These are phyloP conservation scores for Chromis chromis DNA, from an alignment of 2,797 vertebrate genomes.

Conservation along the genomic window DNA sequence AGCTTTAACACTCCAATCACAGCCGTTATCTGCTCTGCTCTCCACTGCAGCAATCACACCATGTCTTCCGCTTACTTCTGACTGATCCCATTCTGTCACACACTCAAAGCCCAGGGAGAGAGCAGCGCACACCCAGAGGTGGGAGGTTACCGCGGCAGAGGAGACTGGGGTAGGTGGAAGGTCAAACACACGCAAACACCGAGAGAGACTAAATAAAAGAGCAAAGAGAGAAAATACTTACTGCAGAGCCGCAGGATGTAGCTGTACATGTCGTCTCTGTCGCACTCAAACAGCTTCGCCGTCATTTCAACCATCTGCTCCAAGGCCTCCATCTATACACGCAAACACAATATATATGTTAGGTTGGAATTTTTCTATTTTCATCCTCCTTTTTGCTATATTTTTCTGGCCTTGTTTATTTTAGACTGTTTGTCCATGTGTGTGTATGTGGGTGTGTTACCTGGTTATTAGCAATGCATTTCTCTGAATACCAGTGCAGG, in stretches of 20 bases:
- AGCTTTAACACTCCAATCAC: slow-evolving; percentile 78
- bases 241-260: slow-evolving; percentile 88
- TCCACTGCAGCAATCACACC: slow-evolving; percentile 67
- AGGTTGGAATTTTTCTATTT: neutral
- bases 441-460: slow-evolving; percentile 70
- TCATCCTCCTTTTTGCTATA: neutral
- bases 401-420: neutral
- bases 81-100: slow-evolving; percentile 40
- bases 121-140: neutral
- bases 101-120: neutral
- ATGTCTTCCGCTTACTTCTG: slow-evolving; percentile 49
- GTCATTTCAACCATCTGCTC: slow-evolving; percentile 93
- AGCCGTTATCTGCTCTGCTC: slow-evolving; percentile 61
- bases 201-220: slow-evolving; percentile 1
- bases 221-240: slow-evolving; percentile 80
- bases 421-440: neutral
- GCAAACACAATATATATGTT: slow-evolving; percentile 20
- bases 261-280: slow-evolving; percentile 94
- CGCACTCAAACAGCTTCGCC: slow-evolving; percentile 92
- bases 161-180: slow-evolving; percentile 4
- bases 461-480: slow-evolving; percentile 86
- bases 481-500: slow-evolving; percentile 91
- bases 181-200: slow-evolving; percentile 16
- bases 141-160: neutral
- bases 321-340: slow-evolving; percentile 87